phyloP scores from a whole-genome alignment of 2,797 vertebrate species.

The Eulemur mongoz region DNA sequence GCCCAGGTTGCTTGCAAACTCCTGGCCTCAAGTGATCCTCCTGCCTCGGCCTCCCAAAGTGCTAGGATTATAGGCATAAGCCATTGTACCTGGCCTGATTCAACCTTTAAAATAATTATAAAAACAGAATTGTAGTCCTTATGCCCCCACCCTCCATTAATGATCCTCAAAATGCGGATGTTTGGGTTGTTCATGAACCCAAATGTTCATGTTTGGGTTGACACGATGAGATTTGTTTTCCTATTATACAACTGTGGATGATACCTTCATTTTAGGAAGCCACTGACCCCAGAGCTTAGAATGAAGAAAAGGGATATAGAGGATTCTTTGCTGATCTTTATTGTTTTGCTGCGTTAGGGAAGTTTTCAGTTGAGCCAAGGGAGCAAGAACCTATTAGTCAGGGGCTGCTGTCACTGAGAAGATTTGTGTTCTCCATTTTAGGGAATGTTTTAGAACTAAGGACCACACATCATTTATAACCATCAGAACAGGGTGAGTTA shows the following conservation, averaged over 20 bases:
- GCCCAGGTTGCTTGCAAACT: not conserved
- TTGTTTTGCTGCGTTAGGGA: not conserved
- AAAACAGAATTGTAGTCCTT: not conserved
- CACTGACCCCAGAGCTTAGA: not conserved
- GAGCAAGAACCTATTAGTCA: slow-evolving; percentile 45
- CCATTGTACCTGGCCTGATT: not conserved
- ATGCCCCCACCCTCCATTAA: rapidly evolving
- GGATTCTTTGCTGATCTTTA: not conserved
- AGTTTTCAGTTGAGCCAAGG: slow-evolving; percentile 43
- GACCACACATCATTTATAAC: slow-evolving; percentile 64
- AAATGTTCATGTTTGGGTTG: slow-evolving; percentile 49
- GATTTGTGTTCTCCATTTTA: slow-evolving; percentile 66
- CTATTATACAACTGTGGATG: not conserved
- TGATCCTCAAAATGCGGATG: not conserved
- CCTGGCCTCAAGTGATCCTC: not conserved
- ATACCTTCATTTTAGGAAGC: not conserved
- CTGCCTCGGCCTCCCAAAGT: not conserved
- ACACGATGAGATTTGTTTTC: not conserved
- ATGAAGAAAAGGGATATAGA: not conserved
- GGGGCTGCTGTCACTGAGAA: slow-evolving; percentile 26
- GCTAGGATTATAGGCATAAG: not conserved
- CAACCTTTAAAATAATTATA: not conserved
- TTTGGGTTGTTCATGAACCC: too few species aligned
- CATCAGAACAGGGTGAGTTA: slow-evolving; percentile 62
- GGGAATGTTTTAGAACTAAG: slow-evolving; percentile 68